Conservation (phyloP, 1,140 invertebrate species). For the Brachystomella parvula region DNA sequence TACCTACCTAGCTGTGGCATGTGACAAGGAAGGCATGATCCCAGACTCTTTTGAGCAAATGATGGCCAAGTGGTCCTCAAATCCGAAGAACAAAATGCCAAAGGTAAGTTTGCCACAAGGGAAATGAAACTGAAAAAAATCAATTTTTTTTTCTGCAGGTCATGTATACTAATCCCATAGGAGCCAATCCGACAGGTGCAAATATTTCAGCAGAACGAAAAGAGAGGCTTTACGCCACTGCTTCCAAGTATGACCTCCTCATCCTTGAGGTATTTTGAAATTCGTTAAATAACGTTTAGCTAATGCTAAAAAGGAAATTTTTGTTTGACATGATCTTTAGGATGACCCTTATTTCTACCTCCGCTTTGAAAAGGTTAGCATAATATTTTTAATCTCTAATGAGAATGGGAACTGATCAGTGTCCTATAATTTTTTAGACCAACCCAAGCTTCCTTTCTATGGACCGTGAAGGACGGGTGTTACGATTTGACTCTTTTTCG, state of each 20-base stretch:
- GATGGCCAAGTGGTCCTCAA: constrained; percentile 31
- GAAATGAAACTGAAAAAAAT: background rate
- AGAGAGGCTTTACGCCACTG: constrained; percentile 62
- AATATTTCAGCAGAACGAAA: constrained; percentile 57
- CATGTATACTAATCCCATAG: constrained; percentile 55
- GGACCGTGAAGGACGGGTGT: constrained; percentile 65
- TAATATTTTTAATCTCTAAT: constrained; percentile 1
- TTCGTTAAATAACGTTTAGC: no score
- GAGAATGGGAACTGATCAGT: background rate
- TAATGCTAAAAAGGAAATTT: no score
- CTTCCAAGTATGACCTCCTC: constrained; percentile 64
- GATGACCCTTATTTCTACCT: constrained; percentile 75
- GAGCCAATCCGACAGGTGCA: constrained; percentile 61
- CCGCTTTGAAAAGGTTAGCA: constrained; percentile 49
- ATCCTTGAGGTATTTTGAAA: no score
- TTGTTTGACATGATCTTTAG: no score
- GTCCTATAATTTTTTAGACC: constrained; percentile 42
- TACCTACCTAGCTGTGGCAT: constrained; percentile 40
- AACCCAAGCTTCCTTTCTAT: constrained; percentile 61
- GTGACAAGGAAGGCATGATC: constrained; percentile 43
- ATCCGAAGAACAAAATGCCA: constrained; percentile 38
- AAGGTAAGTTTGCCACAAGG: constrained; percentile 38
- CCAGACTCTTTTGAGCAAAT: constrained; percentile 39
- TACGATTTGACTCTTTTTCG: constrained; percentile 70
- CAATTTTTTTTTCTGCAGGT: constrained; percentile 41